These are phyloP conservation scores for Cromileptes altivelis DNA, from an alignment of 2,113 vertebrate species.

Conservation along the genomic window DNA sequence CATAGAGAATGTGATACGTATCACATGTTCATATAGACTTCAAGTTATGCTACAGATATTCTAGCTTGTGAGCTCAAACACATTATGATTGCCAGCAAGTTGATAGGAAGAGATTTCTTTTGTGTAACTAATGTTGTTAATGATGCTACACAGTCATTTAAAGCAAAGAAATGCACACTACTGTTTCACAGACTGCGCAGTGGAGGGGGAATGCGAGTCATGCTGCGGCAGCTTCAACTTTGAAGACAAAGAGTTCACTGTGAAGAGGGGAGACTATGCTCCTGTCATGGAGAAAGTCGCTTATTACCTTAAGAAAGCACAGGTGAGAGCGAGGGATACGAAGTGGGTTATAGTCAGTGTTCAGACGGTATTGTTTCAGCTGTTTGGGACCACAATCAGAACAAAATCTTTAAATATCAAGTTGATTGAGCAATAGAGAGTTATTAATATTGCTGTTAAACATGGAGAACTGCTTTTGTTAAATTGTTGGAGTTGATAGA, in stretches of 20 bases:
- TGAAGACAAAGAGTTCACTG: slow-evolving; percentile 85
- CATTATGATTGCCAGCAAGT: not conserved
- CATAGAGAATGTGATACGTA: not conserved
- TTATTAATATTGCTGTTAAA: not conserved
- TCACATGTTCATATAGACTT: not conserved
- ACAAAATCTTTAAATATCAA: not conserved
- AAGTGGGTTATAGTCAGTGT: not conserved
- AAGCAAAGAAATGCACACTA: not conserved
- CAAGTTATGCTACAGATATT: not conserved
- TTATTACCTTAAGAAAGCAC: slow-evolving; percentile 87
- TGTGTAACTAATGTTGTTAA: not conserved
- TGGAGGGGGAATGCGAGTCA: slow-evolving; percentile 81
- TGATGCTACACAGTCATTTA: not conserved
- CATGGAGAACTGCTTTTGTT: not conserved
- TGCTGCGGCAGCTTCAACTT: slow-evolving; percentile 87
- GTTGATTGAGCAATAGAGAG: not conserved
- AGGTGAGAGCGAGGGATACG: slow-evolving; percentile 75
- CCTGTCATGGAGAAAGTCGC: slow-evolving; percentile 89
- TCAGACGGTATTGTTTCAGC: not conserved
- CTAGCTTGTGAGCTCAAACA: not conserved
- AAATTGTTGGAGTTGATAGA: not conserved
- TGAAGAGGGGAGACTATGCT: slow-evolving; percentile 91
- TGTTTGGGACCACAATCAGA: not conserved
- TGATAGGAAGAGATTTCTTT: not conserved
- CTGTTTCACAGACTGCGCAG: slow-evolving; percentile 79